phyloP scores from a whole-genome alignment of 2,888 invertebrate species.

The Hemicrepidius hirtus region DNA sequence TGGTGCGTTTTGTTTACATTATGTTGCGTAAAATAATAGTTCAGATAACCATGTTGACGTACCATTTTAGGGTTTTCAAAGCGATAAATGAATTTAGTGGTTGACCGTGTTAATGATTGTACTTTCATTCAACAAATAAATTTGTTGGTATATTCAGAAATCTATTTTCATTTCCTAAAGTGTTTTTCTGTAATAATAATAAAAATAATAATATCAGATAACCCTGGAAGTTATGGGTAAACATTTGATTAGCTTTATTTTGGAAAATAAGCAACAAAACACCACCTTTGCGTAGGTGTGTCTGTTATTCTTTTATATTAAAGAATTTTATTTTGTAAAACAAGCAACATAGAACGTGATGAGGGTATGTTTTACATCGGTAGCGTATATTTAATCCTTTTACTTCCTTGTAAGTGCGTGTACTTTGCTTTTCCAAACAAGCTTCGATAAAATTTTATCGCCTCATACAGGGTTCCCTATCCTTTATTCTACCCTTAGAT shows the following conservation, averaged over 20 bases:
- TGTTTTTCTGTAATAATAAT: not conserved
- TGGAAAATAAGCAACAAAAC: not conserved
- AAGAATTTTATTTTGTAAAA: too few relatives aligned
- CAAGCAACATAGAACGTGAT: too few relatives aligned
- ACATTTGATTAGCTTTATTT: conserved; percentile 8
- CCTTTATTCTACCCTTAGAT: not conserved
- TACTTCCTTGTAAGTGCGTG: not conserved
- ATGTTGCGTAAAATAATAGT: not conserved
- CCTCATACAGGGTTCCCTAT: not conserved
- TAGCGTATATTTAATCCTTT: not conserved
- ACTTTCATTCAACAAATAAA: too few relatives aligned
- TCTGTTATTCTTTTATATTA: too few relatives aligned
- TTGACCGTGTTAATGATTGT: not conserved
- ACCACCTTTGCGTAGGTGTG: not conserved
- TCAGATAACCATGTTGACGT: too few relatives aligned
- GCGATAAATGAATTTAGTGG: not conserved
- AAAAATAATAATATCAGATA: conserved; percentile 16
- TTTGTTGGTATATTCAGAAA: not conserved
- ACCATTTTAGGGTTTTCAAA: too few relatives aligned
- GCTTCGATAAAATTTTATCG: not conserved
- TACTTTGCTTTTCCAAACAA: conserved; percentile 7
- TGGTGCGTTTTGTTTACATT: not conserved
- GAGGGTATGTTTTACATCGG: not conserved
- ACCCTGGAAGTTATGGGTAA: not conserved
- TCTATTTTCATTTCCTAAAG: conserved; percentile 2